Evolutionary conservation across 1,140 invertebrate genomes (phyloP).

Genomic region (Arion vulgaris): DNA sequence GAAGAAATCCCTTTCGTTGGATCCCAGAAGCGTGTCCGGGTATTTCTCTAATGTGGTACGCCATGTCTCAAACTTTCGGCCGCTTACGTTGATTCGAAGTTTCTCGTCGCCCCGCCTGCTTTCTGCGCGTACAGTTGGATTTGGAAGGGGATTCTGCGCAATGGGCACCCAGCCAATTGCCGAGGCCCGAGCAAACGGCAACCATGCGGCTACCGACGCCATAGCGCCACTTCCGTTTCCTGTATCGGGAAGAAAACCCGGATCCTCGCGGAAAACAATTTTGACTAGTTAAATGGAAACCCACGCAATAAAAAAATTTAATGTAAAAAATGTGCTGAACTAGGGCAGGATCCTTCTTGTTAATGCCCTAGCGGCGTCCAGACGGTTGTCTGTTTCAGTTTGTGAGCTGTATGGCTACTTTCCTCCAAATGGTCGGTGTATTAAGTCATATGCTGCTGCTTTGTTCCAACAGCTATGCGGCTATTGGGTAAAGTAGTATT

Average conservation of each 20-base stretch:
- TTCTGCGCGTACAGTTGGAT: conserved; percentile 76
- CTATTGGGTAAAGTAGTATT: too few species aligned
- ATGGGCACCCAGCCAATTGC: conserved; percentile 90
- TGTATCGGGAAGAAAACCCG: conserved; percentile 58
- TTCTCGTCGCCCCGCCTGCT: conserved; percentile 68
- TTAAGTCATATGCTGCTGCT: too few species aligned
- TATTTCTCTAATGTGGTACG: conserved; percentile 99
- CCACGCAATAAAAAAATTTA: neutral
- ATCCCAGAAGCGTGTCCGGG: conserved; percentile 97
- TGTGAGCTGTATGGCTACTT: too few species aligned
- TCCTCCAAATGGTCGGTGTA: too few species aligned
- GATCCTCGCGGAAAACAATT: conserved; percentile 65
- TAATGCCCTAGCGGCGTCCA: too few species aligned
- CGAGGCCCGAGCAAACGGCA: conserved; percentile 98
- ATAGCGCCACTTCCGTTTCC: conserved; percentile 75
- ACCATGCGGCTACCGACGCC: conserved; percentile 99
- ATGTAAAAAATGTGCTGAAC: too few species aligned
- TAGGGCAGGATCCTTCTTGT: too few species aligned
- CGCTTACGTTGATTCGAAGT: conserved; percentile 76
- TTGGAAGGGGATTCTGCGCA: conserved; percentile 90
- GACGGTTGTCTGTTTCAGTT: too few species aligned
- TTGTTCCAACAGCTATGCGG: too few species aligned
- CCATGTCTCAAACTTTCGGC: conserved; percentile 98
- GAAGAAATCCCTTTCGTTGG: conserved; percentile 98
- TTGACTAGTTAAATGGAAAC: conserved; percentile 48